phyloP scores from a whole-genome alignment of 2,797 vertebrate species.

The Selene dorsalis region DNA sequence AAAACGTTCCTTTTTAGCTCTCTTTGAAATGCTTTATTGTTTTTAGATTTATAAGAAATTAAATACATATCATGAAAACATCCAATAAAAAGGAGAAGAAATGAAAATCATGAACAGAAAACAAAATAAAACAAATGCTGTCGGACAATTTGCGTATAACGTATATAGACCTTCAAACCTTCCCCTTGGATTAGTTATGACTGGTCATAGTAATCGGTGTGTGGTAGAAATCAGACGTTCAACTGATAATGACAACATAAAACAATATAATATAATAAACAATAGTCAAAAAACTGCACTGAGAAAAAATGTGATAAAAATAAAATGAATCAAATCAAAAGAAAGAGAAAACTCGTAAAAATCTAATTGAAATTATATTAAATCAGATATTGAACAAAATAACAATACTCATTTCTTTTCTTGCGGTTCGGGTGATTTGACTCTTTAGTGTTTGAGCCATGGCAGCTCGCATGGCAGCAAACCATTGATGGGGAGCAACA shows the following conservation, averaged over 20 bases:
- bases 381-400: too few relatives aligned
- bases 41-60: too few relatives aligned
- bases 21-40: too few relatives aligned
- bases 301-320: not conserved
- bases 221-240: not conserved
- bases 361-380: not conserved
- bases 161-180: too few relatives aligned
- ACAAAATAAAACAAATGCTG: too few relatives aligned
- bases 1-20: not conserved
- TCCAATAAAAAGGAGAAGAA: too few relatives aligned
- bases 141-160: too few relatives aligned
- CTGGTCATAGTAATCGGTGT: not conserved
- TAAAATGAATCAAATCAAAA: not conserved
- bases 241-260: not conserved
- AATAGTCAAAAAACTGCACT: too few relatives aligned
- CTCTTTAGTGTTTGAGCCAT: conserved; percentile 11
- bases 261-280: too few relatives aligned
- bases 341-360: not conserved
- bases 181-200: too few relatives aligned
- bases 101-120: too few relatives aligned
- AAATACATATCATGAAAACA: too few relatives aligned
- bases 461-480: not conserved
- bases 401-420: not conserved
- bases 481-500: conserved; percentile 16
- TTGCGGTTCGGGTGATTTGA: not conserved